These are phyloP conservation scores for Drepana arcuata DNA, from an alignment of 1,140 invertebrate species.

Conservation along the genomic window DNA sequence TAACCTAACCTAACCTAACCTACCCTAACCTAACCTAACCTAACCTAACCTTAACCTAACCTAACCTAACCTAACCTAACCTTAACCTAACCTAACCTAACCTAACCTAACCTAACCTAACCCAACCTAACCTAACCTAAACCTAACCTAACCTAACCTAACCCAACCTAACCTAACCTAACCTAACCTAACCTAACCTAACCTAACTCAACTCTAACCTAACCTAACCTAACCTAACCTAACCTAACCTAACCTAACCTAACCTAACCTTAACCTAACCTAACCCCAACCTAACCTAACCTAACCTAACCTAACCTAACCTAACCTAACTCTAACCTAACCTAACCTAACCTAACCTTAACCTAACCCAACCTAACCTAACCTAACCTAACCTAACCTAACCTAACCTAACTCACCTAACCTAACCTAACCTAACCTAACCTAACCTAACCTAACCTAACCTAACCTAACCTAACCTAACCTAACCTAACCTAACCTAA, in stretches of 20 bases:
- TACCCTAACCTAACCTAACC: constrained; percentile 19
- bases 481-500: not conserved
- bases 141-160: constrained; percentile 30
- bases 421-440: not conserved
- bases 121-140: constrained; percentile 27
- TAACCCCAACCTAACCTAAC: constrained; percentile 6
- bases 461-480: not conserved
- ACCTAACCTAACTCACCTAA: not conserved
- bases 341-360: constrained; percentile 18
- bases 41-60: constrained; percentile 15
- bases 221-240: constrained; percentile 20
- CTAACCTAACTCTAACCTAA: constrained; percentile 8
- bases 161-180: constrained; percentile 28
- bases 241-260: constrained; percentile 20
- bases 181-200: constrained; percentile 27
- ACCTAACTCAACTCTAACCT: constrained; percentile 21
- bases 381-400: not conserved
- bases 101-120: constrained; percentile 14
- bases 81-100: constrained; percentile 37
- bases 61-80: constrained; percentile 18
- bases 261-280: constrained; percentile 16
- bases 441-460: not conserved
- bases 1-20: constrained; percentile 9
- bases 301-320: constrained; percentile 11
- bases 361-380: constrained; percentile 10